These are phyloP conservation scores for Drosophila equinoxialis DNA, from an alignment of 1,140 invertebrate species.

Conservation along the genomic window DNA sequence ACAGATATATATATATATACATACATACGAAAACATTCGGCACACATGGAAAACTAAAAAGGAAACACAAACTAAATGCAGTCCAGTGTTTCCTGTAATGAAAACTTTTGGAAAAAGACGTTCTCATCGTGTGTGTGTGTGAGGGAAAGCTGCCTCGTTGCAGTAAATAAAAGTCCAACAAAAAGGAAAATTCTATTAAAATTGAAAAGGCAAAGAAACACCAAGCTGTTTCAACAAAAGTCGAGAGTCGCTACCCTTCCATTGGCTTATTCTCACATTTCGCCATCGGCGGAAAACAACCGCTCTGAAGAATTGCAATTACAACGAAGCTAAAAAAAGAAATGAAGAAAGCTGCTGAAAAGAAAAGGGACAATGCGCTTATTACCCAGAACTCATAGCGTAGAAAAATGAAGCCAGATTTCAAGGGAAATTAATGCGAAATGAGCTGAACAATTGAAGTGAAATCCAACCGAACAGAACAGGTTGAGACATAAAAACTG, in stretches of 20 bases:
- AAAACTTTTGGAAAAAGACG: constrained; percentile 51
- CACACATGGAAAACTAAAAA: constrained; percentile 40
- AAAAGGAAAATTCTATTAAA: constrained; percentile 58
- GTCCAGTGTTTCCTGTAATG: constrained; percentile 73
- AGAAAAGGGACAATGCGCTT: constrained; percentile 58
- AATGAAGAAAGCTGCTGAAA: constrained; percentile 2
- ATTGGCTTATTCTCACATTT: constrained; percentile 20
- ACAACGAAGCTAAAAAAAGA: constrained; percentile 19
- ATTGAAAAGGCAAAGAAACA: constrained; percentile 51
- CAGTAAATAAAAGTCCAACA: constrained; percentile 49
- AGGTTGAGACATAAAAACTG: neutral
- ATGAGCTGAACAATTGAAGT: constrained; percentile 23
- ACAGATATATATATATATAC: neutral
- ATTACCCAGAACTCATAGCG: constrained; percentile 62
- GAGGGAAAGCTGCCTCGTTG: constrained; percentile 14
- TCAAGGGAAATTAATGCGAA: constrained; percentile 53
- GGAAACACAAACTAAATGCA: constrained; percentile 72
- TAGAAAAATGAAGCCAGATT: constrained; percentile 28
- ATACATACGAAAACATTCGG: neutral
- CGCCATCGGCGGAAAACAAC: constrained; percentile 41
- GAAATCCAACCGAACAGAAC: neutral
- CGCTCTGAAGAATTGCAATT: constrained; percentile 7
- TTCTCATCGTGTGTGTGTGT: neutral
- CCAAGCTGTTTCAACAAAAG: constrained; percentile 9
- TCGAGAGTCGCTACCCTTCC: constrained; percentile 1